phyloP scores from a whole-genome alignment of 2,888 invertebrate species.

The Maniola hyperantus region DNA sequence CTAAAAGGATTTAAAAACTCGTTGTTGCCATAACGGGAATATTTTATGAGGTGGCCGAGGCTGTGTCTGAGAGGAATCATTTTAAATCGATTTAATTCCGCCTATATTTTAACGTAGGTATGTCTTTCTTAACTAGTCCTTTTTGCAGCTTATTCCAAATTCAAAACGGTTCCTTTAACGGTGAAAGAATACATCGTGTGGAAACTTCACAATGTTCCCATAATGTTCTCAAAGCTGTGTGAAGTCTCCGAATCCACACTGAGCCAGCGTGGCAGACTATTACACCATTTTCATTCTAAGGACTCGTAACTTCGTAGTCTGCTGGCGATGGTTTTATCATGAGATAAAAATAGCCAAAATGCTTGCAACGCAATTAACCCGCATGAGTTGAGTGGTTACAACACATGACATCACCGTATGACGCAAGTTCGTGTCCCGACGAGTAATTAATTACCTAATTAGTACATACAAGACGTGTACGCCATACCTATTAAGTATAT shows the following conservation, averaged over 20 bases:
- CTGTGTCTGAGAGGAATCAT: slow-evolving; percentile 15
- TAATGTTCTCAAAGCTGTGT: too few relatives aligned
- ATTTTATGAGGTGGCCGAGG: slow-evolving; percentile 42
- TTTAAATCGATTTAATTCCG: neutral
- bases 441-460: slow-evolving; percentile 8
- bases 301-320: too few relatives aligned
- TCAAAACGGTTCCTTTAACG: too few relatives aligned
- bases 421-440: slow-evolving; percentile 8
- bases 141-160: too few relatives aligned
- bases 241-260: too few relatives aligned
- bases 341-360: neutral
- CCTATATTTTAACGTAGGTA: too few relatives aligned
- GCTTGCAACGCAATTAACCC: slow-evolving; percentile 1
- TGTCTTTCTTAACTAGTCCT: too few relatives aligned
- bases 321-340: too few relatives aligned
- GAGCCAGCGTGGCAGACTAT: too few relatives aligned
- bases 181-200: too few relatives aligned
- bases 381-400: slow-evolving; percentile 9
- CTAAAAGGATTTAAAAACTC: slow-evolving; percentile 54
- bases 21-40: slow-evolving; percentile 59
- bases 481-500: neutral
- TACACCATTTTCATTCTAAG: too few relatives aligned
- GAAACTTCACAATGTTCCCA: too few relatives aligned
- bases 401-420: slow-evolving; percentile 15
- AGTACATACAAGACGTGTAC: neutral